Percentiles rank a stretch among this genome's conserved stretches.
Evolutionary conservation across 2,113 vertebrate genomes (phyloP).

Genomic region (Sturnira hondurensis): DNA sequence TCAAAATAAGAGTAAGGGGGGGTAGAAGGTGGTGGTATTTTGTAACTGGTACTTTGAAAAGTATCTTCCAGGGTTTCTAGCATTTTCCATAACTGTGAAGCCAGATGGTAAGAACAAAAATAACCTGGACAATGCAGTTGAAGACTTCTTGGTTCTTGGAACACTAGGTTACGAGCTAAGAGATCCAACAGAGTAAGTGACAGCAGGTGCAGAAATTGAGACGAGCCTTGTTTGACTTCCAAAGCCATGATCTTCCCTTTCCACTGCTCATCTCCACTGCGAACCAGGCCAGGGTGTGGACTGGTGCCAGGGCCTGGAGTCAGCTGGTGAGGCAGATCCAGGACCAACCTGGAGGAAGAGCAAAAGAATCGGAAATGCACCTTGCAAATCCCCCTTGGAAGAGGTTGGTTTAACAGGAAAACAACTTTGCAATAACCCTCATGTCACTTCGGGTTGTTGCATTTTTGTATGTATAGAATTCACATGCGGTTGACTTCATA

Average conservation of each 20-base stretch:
- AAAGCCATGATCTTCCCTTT: not conserved
- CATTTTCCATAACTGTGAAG: not conserved
- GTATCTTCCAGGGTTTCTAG: not conserved
- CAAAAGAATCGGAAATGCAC: not conserved
- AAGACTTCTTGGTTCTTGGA: not conserved
- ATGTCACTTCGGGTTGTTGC: not conserved
- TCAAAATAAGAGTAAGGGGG: not conserved
- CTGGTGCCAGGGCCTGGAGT: not conserved
- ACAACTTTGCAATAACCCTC: not conserved
- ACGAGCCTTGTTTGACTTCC: not conserved
- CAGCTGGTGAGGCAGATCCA: too few relatives aligned
- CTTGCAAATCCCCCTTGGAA: not conserved
- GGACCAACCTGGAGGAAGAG: not conserved
- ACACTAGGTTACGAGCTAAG: not conserved
- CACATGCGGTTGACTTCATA: too few relatives aligned
- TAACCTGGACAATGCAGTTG: not conserved
- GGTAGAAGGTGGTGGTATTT: not conserved
- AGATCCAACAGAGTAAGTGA: not conserved
- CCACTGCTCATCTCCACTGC: accelerated
- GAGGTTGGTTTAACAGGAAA: not conserved
- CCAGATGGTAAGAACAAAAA: not conserved
- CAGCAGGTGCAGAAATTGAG: not conserved
- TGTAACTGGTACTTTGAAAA: not conserved
- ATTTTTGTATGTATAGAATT: not conserved
- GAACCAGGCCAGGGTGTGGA: not conserved